Percentiles rank a stretch among this genome's conserved stretches.
Conservation (phyloP, 2,113 vertebrate genomes). For the Burhinus oedicnemus region DNA sequence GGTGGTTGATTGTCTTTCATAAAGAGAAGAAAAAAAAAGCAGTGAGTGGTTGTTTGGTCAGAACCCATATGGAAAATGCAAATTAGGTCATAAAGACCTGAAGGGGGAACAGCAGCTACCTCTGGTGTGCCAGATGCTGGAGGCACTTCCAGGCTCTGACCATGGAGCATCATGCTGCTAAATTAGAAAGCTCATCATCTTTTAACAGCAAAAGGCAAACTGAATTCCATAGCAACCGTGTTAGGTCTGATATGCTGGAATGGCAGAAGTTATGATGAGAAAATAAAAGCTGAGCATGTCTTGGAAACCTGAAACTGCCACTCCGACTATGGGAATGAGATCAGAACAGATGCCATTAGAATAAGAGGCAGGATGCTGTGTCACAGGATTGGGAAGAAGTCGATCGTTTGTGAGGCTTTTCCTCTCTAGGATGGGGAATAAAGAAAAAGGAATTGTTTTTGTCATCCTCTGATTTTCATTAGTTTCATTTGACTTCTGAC, state of each 20-base stretch:
- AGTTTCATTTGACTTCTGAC: neutral
- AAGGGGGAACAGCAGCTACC: neutral
- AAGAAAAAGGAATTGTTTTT: neutral
- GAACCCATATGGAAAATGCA: neutral
- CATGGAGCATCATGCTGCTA: neutral
- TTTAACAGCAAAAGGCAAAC: neutral
- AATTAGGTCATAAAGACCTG: neutral
- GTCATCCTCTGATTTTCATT: neutral
- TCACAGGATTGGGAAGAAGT: neutral
- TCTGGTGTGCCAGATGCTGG: neutral
- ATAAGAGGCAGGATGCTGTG: neutral
- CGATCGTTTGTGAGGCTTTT: rapidly evolving
- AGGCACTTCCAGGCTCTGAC: neutral
- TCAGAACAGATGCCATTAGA: neutral
- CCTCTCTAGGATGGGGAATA: neutral
- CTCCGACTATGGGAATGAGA: neutral
- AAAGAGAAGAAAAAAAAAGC: neutral
- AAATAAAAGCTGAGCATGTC: neutral
- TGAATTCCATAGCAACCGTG: neutral
- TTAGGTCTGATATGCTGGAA: neutral
- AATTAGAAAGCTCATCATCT: neutral
- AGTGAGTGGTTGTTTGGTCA: neutral
- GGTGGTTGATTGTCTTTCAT: neutral
- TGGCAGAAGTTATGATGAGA: neutral
- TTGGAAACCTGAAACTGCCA: neutral